phyloP scores from a whole-genome alignment of 1,140 invertebrate species.

The Dendroctonus ponderosae region DNA sequence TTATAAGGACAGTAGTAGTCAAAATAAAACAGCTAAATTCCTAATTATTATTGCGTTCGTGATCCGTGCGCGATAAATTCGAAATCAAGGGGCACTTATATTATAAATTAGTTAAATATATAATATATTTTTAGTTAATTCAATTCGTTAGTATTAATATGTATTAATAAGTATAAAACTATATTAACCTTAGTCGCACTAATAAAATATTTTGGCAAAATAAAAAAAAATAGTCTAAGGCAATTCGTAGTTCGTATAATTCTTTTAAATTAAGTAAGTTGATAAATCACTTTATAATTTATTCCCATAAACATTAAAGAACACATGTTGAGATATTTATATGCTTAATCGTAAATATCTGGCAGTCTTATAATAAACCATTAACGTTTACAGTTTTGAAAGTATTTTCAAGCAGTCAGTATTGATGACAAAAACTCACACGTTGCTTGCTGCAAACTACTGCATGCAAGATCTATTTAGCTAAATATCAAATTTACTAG shows the following conservation, averaged over 20 bases:
- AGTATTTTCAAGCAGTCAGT: neutral
- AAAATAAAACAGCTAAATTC: conserved; percentile 15
- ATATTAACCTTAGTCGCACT: conserved; percentile 12
- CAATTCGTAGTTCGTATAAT: neutral
- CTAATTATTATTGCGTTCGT: conserved; percentile 15
- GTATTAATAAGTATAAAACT: conserved; percentile 10
- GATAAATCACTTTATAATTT: conserved; percentile 5
- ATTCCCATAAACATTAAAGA: conserved; percentile 22
- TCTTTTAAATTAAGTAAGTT: neutral
- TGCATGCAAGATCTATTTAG: too few relatives aligned
- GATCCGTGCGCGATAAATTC: conserved; percentile 14
- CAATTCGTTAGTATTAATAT: conserved; percentile 14
- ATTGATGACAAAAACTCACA: too few relatives aligned
- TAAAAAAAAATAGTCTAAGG: conserved; percentile 7
- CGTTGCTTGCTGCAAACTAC: too few relatives aligned
- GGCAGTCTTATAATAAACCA: conserved; percentile 20
- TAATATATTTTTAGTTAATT: conserved; percentile 4
- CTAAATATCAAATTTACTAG: too few relatives aligned
- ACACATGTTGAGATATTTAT: conserved; percentile 18
- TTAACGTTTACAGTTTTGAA: too few relatives aligned
- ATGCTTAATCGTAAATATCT: conserved; percentile 12
- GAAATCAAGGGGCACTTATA: conserved; percentile 5
- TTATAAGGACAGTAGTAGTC: conserved; percentile 11
- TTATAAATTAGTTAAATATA: conserved; percentile 7
- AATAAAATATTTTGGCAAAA: conserved; percentile 13